phyloP scores from a whole-genome alignment of 2,113 vertebrate genomes.

The Stigmatopora argus region DNA sequence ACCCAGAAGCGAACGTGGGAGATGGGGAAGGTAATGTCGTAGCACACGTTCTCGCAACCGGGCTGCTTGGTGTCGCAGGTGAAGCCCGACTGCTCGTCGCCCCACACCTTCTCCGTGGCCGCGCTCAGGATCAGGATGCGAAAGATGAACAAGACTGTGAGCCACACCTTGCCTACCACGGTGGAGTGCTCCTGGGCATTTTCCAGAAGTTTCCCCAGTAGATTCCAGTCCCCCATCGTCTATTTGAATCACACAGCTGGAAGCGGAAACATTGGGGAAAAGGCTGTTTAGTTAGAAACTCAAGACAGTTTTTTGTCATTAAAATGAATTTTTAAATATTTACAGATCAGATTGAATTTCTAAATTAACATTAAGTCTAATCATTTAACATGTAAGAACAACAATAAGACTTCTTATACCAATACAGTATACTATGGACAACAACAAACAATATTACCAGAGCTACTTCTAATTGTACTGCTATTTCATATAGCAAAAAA shows the following conservation, averaged over 20 bases:
- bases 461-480: background rate
- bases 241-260: constrained; percentile 35
- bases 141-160: constrained; percentile 81
- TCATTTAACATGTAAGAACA: too few relatives aligned
- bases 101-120: constrained; percentile 81
- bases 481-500: background rate
- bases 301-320: background rate
- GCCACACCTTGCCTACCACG: constrained; percentile 82
- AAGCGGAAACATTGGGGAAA: constrained; percentile 13
- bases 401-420: too few relatives aligned
- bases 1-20: constrained; percentile 86
- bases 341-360: background rate
- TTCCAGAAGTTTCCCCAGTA: constrained; percentile 81
- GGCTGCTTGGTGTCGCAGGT: constrained; percentile 84
- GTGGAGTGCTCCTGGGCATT: constrained; percentile 82
- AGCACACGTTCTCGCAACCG: constrained; percentile 82
- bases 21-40: constrained; percentile 83
- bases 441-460: background rate
- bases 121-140: constrained; percentile 80
- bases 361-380: too few relatives aligned
- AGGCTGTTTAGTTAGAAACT: background rate
- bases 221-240: constrained; percentile 83
- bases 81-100: constrained; percentile 79
- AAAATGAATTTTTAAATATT: background rate
- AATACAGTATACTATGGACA: too few relatives aligned